These are phyloP conservation scores for Mamestra brassicae DNA, from an alignment of 2,888 invertebrate genomes.

Conservation along the genomic window DNA sequence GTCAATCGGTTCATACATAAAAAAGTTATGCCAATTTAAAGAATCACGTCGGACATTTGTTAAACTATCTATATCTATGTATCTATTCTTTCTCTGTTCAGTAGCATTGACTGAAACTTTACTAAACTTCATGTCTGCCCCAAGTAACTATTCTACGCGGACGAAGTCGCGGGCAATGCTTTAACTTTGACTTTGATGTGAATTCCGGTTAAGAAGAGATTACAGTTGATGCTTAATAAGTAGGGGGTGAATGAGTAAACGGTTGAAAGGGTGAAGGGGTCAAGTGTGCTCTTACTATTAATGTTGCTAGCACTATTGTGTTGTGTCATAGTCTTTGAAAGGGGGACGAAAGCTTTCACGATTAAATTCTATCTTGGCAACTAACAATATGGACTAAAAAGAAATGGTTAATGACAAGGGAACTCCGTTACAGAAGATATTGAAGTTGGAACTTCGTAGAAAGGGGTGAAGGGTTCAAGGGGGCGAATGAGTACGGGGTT, in stretches of 20 bases:
- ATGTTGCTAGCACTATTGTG: background rate
- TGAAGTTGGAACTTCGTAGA: slow-evolving; percentile 12
- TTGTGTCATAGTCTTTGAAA: background rate
- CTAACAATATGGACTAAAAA: no score
- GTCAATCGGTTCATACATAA: no score
- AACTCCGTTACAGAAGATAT: background rate
- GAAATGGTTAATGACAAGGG: background rate
- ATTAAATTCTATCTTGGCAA: background rate
- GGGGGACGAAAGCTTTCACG: background rate
- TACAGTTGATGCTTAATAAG: background rate
- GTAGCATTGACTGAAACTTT: no score
- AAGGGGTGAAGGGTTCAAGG: background rate
- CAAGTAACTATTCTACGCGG: no score
- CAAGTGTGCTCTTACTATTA: background rate
- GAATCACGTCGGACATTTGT: no score
- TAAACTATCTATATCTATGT: no score
- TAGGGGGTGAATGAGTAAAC: background rate
- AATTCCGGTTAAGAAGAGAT: no score
- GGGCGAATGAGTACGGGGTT: background rate
- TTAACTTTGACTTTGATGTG: no score
- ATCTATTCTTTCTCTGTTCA: no score
- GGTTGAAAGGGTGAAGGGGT: background rate
- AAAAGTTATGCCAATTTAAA: no score
- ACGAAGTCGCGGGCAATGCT: no score
- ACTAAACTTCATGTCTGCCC: no score